phyloP scores from a whole-genome alignment of 2,797 vertebrate genomes.

The Tragelaphus eurycerus region DNA sequence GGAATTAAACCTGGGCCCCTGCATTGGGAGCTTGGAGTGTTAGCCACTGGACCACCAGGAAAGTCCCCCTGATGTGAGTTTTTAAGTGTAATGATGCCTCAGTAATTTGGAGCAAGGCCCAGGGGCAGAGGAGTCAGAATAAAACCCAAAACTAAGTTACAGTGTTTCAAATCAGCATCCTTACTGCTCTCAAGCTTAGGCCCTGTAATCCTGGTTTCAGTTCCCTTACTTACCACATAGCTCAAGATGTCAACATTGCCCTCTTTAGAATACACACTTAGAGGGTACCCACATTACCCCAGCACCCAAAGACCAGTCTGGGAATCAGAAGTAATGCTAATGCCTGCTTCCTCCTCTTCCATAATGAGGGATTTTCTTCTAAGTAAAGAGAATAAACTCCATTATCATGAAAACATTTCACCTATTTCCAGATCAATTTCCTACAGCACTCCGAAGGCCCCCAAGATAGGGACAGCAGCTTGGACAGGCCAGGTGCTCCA shows the following conservation, averaged over 20 bases:
- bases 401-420: neutral
- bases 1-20: neutral
- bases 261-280: neutral
- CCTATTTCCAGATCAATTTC: too few species aligned
- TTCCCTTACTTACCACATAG: neutral
- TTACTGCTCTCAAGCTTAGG: neutral
- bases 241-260: neutral
- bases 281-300: neutral
- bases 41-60: neutral
- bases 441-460: fast-evolving
- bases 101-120: neutral
- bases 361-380: neutral
- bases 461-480: neutral
- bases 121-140: neutral
- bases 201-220: neutral
- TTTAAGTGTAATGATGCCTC: neutral
- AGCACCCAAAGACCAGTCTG: neutral
- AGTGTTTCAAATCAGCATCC: neutral
- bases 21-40: neutral
- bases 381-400: neutral
- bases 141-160: neutral
- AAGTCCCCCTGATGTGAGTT: neutral
- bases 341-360: neutral
- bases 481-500: neutral
- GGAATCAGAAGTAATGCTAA: neutral